Percentiles rank a stretch among this genome's conserved stretches.
Evolutionary conservation across 2,888 invertebrate species (phyloP).

Genomic region (Idaea dimidiata): DNA sequence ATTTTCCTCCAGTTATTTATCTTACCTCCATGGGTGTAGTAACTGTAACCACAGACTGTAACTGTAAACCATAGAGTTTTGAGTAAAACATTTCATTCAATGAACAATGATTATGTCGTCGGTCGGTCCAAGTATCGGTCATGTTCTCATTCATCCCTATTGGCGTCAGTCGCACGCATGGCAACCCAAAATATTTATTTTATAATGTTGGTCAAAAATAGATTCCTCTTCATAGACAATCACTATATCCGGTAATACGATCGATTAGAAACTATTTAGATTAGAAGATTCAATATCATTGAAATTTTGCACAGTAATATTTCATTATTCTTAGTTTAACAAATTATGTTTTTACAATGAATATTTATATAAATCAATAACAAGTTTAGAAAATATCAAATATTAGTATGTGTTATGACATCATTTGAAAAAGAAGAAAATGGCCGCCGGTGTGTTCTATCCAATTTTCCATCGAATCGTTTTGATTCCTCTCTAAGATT

Average conservation of each 20-base stretch:
- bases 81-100: neutral
- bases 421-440: conserved; percentile 45
- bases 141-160: neutral
- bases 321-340: neutral
- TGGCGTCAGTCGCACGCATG: neutral
- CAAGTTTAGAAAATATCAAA: conserved; percentile 2
- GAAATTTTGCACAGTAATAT: neutral
- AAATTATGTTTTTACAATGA: neutral
- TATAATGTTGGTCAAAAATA: neutral
- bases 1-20: too few relatives aligned
- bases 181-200: neutral
- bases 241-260: neutral
- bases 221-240: neutral
- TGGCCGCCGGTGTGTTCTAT: conserved; percentile 42
- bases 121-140: too few relatives aligned
- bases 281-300: neutral
- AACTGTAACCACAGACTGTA: too few relatives aligned
- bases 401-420: conserved; percentile 26
- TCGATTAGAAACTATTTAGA: neutral
- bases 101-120: too few relatives aligned
- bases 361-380: neutral
- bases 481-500: conserved; percentile 13
- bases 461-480: conserved; percentile 21
- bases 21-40: too few relatives aligned
- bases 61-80: neutral